Base-by-base conservation (phyloP, 2,797 vertebrate genomes). In the Gallinago solitaria region DNA sequence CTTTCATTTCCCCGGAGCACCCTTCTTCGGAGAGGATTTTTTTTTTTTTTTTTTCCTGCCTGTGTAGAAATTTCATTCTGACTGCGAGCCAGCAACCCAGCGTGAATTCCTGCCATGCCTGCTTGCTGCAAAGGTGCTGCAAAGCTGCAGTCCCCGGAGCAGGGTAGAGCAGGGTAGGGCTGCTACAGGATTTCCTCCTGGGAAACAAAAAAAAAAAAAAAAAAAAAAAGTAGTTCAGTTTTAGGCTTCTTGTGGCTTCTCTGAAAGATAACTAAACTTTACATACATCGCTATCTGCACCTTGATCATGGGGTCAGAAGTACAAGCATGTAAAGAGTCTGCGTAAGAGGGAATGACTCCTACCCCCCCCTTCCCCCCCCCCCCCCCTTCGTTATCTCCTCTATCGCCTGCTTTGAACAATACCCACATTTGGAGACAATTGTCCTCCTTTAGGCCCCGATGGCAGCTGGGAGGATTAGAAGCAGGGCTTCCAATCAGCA, bases 221-320 rank as follows among this genome's bases (percentile, higher is more conserved):
- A 27, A 21, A 89, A 73, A 61, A 65, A 71, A 77, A 56, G 3
- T 13, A 20, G 33, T 37, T 68, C 20, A 7, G 60, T 81, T 90
- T 87, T 89, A 57, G 77, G 78, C 69, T 92, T 93, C 56, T 92
- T 77, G 75, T 85, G 93, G 61, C 73, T 88, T 91, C 76, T 94
- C 70, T 88, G 86, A 92, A 89, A 89, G 89, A 96, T 67, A 93
- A 79, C 74, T 76, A 37, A 84, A 76, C 67, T 95, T 94, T 60
- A 92, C 50, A 45, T 84, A n/a, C 43, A 71, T 78, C 7, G 0
- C 54, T 95, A 90, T 95, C 96, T 94, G 56, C 54, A 88, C 87
- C 73, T 92, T 95, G 82, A 97, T 97, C 94, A 93, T 81, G 74
- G 57, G 93, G 96, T 96, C 95, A 97, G 95, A 88, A 96, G 95